A percentile compares a stretch with the other conserved stretches of the same genome.
Evolutionary conservation across 2,888 invertebrate genomes (phyloP).

Genomic region (Mongoloraphidia duomilia): DNA sequence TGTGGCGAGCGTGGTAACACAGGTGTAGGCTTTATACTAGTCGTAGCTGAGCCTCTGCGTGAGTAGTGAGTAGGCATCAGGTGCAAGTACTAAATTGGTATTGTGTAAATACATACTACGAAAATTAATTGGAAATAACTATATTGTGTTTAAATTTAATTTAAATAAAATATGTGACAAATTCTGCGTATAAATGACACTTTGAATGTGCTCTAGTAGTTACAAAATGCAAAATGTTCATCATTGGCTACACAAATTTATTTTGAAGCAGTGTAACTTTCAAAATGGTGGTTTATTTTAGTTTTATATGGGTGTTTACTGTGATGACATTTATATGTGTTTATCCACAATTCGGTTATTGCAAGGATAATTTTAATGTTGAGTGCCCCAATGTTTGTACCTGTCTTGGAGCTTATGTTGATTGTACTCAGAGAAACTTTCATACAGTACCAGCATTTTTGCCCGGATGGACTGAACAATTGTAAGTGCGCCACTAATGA

Average conservation of each 20-base stretch:
- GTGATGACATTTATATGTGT: slow-evolving; percentile 16
- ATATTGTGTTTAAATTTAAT: too few species aligned
- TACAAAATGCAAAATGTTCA: neutral
- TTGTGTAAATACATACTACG: too few species aligned
- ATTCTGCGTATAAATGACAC: too few species aligned
- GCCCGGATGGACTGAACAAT: slow-evolving; percentile 60
- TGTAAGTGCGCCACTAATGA: slow-evolving; percentile 40
- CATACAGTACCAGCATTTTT: slow-evolving; percentile 52
- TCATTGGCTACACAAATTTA: neutral
- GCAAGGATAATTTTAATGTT: slow-evolving; percentile 15
- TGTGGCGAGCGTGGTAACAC: too few species aligned
- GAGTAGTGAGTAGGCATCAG: too few species aligned
- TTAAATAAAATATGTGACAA: too few species aligned
- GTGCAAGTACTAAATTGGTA: too few species aligned
- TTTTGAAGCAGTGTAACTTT: slow-evolving; percentile 12
- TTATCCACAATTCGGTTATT: neutral
- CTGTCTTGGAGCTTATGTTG: slow-evolving; percentile 58
- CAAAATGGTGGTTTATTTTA: slow-evolving; percentile 34
- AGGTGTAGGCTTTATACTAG: too few species aligned
- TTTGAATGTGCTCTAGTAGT: too few species aligned
- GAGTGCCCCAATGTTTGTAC: slow-evolving; percentile 55
- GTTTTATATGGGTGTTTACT: slow-evolving; percentile 18
- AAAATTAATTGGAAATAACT: too few species aligned
- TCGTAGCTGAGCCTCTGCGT: too few species aligned
- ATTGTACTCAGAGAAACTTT: slow-evolving; percentile 59